Evolutionary conservation across 2,888 invertebrate genomes (phyloP).

Genomic region (Drosophila limbata): DNA sequence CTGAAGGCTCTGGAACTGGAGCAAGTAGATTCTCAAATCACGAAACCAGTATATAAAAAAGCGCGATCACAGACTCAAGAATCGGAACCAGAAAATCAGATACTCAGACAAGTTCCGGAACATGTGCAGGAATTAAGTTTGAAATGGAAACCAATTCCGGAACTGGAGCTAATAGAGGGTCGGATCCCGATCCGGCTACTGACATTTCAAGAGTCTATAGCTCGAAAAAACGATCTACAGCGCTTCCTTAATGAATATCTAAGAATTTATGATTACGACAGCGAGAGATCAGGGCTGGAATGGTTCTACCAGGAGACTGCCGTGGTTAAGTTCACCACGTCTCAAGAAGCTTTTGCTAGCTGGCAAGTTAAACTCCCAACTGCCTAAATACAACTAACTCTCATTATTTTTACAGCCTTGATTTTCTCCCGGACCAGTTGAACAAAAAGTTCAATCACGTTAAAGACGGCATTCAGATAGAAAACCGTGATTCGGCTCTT

Average conservation of each 20-base stretch:
- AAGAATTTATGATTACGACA: neutral
- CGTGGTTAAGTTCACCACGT: neutral
- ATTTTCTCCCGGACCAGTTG: neutral
- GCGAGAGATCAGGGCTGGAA: neutral
- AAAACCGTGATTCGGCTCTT: neutral
- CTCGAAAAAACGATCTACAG: neutral
- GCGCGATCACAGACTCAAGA: too few relatives aligned
- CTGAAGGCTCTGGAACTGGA: too few relatives aligned
- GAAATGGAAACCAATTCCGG: too few relatives aligned
- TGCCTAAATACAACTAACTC: neutral
- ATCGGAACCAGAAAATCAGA: too few relatives aligned
- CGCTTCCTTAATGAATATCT: conserved; percentile 6
- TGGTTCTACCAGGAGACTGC: conserved; percentile 8
- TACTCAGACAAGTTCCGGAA: too few relatives aligned
- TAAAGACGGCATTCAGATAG: too few relatives aligned
- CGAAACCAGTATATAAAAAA: too few relatives aligned
- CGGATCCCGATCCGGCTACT: too few relatives aligned
- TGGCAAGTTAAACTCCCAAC: neutral
- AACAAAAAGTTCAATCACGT: neutral
- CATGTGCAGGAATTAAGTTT: too few relatives aligned
- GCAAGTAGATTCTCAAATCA: too few relatives aligned
- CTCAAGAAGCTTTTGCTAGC: neutral
- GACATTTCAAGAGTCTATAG: too few relatives aligned
- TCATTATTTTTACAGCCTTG: neutral
- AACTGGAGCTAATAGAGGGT: too few relatives aligned